Base-by-base conservation (phyloP, 2,888 invertebrate genomes). In the Hemicrepidius hirtus region DNA sequence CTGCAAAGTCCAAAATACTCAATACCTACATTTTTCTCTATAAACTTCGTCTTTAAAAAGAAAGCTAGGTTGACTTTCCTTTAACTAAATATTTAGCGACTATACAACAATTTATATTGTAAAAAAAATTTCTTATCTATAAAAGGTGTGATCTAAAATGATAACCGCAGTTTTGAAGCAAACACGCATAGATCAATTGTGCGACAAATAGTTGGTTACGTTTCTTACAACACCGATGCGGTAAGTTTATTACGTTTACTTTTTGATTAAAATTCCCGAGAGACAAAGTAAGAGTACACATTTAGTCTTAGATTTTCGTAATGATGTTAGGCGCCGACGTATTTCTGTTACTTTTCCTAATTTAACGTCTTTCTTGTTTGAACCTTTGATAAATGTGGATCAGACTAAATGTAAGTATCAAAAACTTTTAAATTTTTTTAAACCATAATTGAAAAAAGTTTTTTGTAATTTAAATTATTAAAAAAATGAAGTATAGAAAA, bases 111-210 rank as follows among this genome's bases (percentile, higher is more conserved):
- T 57, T 57, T 57, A 44, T 55, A 66, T 55, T 66, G 24, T 66
- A 55, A 44, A 60, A 68, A 66, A 41, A 71, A 55, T 20, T 32
- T 60, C 53, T 71, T 71, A 71, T 71, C 71, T 62, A 7, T 18
- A 20, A 46, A 66, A 71, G 71, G 71, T 66, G 71, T 71, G 66
- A 71, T 66, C 60, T 62, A 40, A 40, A 66, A 60, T 59, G 71
- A 71, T 71, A 71, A 71, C 50, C 10, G 21, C 24, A 57, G 37
- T 53, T 55, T 44, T 46, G 35, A 41, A 37, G 35, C 35, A 57
- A 64, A 55, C 64, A 70, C 64, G 64, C 70, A 44, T 37, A 64
- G 55, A 70, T 64, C 57, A 64, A 64, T 70, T 32, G 55, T 64
- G 64, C 57, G 46, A 37, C 55, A 32, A 55, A 70, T 64, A 44